Conservation (phyloP, 2,888 invertebrate species). For the Volucella inanis region DNA sequence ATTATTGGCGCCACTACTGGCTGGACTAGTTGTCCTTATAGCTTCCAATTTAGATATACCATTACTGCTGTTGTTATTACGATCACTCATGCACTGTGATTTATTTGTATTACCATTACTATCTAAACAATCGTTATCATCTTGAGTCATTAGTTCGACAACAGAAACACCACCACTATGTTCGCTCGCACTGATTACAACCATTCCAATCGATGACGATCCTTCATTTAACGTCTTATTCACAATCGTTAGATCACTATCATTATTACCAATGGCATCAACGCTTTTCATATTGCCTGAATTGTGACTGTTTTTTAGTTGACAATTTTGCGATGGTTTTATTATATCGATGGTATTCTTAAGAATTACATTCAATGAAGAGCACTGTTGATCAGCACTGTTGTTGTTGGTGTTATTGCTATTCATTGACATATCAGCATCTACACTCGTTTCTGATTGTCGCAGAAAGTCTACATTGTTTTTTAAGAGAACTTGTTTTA, state of each 20-base stretch:
- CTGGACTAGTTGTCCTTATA: constrained; percentile 41
- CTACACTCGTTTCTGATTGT: constrained; percentile 47
- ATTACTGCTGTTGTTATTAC: constrained; percentile 67
- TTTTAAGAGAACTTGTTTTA: constrained; percentile 77
- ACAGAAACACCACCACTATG: constrained; percentile 4
- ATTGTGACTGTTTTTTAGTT: constrained; percentile 28
- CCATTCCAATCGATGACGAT: constrained; percentile 55
- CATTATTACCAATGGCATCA: constrained; percentile 72
- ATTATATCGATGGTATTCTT: constrained; percentile 76
- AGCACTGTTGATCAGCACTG: constrained; percentile 24
- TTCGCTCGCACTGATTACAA: constrained; percentile 48
- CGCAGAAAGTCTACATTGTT: constrained; percentile 76
- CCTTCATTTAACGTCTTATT: constrained; percentile 65
- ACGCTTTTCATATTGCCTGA: constrained; percentile 59
- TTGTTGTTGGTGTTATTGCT: constrained; percentile 22
- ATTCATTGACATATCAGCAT: constrained; percentile 44
- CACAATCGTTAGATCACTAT: constrained; percentile 64
- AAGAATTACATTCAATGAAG: constrained; percentile 74
- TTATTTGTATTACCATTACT: constrained; percentile 63
- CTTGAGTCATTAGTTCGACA: constrained; percentile 54
- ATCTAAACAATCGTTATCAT: constrained; percentile 62
- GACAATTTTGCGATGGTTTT: constrained; percentile 70
- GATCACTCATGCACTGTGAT: constrained; percentile 72
- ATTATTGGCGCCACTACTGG: constrained; percentile 66
- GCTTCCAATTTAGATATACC: constrained; percentile 42